These are phyloP conservation scores for Chironomus tentans DNA, from an alignment of 2,888 invertebrate genomes.

Conservation along the genomic window DNA sequence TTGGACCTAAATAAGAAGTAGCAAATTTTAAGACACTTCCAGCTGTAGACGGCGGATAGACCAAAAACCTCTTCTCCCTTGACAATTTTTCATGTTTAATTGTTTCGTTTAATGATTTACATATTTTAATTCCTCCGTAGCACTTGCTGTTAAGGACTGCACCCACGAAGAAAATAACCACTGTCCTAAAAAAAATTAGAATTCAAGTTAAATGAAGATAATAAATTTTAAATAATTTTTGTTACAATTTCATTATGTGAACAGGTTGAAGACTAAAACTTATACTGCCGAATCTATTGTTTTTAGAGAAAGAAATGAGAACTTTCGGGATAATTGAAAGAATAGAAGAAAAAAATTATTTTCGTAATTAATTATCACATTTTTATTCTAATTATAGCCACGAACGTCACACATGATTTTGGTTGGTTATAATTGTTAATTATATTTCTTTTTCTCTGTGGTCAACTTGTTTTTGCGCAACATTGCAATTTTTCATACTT, in stretches of 20 bases:
- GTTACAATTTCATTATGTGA: background rate
- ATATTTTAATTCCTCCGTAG: too few species aligned
- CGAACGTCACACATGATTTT: too few species aligned
- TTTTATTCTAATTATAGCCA: background rate
- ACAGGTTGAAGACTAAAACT: background rate
- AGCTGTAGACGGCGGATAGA: background rate
- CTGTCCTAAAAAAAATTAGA: too few species aligned
- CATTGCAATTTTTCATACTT: too few species aligned
- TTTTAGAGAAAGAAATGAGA: background rate
- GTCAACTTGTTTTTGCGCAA: too few species aligned
- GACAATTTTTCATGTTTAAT: background rate
- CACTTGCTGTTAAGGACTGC: too few species aligned
- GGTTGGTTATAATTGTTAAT: too few species aligned
- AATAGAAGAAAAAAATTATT: background rate
- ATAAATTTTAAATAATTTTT: background rate
- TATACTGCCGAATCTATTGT: background rate
- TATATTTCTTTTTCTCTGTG: too few species aligned
- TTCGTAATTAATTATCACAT: background rate
- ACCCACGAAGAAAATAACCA: too few species aligned
- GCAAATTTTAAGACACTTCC: background rate
- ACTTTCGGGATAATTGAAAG: background rate
- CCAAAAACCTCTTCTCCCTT: background rate
- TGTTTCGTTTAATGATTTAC: background rate
- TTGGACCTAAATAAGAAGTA: constrained; percentile 8
- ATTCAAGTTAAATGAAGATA: too few species aligned